Percentiles rank a stretch among this genome's conserved stretches.
These are phyloP conservation scores for Lathamus discolor DNA, from an alignment of 2,113 vertebrate genomes.

Conservation along the genomic window DNA sequence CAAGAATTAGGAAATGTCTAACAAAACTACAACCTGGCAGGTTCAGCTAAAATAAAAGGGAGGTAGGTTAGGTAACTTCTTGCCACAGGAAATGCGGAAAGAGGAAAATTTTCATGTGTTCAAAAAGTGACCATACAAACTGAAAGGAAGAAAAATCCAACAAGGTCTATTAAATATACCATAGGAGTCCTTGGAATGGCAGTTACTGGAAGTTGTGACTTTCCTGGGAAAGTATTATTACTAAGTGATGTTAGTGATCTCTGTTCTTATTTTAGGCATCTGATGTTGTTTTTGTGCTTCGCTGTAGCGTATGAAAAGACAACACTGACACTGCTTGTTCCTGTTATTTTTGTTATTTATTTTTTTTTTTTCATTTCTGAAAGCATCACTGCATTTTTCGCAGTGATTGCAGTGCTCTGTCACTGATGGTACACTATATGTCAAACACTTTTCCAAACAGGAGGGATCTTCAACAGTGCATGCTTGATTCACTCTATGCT, in stretches of 20 bases:
- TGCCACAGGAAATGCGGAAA: neutral
- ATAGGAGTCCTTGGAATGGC: neutral
- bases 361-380: fast-evolving
- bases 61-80: neutral
- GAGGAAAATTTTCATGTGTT: neutral
- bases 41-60: neutral
- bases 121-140: neutral
- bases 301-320: neutral
- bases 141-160: neutral
- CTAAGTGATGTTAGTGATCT: neutral
- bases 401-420: neutral
- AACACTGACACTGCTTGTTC: neutral
- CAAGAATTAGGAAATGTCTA: neutral
- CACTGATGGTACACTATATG: neutral
- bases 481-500: neutral
- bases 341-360: neutral
- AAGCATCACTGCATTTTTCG: neutral
- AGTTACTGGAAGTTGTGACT: neutral
- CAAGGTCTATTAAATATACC: neutral
- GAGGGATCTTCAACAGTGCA: neutral
- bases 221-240: neutral
- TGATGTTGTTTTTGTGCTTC: neutral
- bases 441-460: neutral
- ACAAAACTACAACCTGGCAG: neutral
- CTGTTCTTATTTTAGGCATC: neutral